A percentile compares a stretch with the other conserved stretches of the same genome.
phyloP scores from a whole-genome alignment of 2,113 vertebrate species.

The Diadophis punctatus region DNA sequence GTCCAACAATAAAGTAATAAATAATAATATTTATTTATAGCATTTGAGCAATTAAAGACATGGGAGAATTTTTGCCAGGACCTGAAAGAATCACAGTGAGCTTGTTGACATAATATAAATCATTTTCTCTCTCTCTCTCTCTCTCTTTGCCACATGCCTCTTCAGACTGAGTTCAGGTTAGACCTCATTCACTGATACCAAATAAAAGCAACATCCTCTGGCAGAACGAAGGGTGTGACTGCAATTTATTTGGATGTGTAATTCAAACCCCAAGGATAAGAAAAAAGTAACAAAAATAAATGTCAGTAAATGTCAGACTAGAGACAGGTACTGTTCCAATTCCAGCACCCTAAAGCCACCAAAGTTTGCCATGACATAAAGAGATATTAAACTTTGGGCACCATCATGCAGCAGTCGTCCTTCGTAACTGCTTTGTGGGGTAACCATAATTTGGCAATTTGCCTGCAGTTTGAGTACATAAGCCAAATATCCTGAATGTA shows the following conservation, averaged over 20 bases:
- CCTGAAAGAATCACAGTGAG: neutral
- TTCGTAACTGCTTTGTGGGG: neutral
- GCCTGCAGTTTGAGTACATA: neutral
- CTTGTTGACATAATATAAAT: neutral
- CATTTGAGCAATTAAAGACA: neutral
- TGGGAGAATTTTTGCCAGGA: neutral
- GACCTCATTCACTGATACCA: neutral
- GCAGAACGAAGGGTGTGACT: neutral
- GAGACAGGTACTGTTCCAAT: neutral
- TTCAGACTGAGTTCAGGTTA: neutral
- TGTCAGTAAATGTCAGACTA: neutral
- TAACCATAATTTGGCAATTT: neutral
- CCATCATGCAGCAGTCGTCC: neutral
- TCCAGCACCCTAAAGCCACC: neutral
- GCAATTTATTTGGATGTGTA: neutral
- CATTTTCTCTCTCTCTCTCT: neutral
- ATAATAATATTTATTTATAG: neutral
- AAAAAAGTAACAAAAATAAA: neutral
- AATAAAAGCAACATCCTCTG: neutral
- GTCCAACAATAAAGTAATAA: neutral
- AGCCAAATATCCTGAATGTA: neutral
- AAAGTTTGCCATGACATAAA: neutral
- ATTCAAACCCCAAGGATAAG: neutral
- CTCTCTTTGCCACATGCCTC: neutral
- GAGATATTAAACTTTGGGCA: neutral